Base-by-base conservation (phyloP, 2,888 invertebrate species). In the Chromoteleia sp. region DNA sequence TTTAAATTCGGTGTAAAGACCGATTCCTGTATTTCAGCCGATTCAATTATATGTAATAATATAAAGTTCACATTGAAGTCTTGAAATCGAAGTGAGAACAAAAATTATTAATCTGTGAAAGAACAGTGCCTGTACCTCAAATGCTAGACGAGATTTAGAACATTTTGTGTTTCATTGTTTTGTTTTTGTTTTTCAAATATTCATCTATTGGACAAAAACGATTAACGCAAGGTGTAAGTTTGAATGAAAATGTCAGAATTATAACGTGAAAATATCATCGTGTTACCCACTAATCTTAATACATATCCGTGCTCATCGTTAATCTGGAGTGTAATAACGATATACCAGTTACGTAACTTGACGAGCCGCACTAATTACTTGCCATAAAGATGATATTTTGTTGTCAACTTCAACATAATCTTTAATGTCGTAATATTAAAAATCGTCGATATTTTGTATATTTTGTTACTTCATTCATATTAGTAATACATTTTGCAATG, bases 71-170 rank as follows among this genome's bases (percentile, higher is more conserved):
- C 58, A 48, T 83, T 83, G 61, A 75, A 76, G 67, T 83, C 54
- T 68, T 65, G 76, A 71, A 73, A 84, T 80, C 45, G 25, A 83
- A 79, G 76, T 59, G 81, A 84, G 83, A 84, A 84, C 52, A 83
- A 83, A 81, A 82, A 61, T 83, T 84, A 85, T 87, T 84, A 87
- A 85, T 88, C 84, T 88, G 87, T 87, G 87, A 89, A 87, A 86
- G 86, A 89, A 89, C 89, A 89, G 90, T 90, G 90, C 90, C 90
- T 90, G 90, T 86, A 87, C 86, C 87, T 85, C 87, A 88, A 87
- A 89, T 84, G 87, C 87, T 89, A 89, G 88, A 84, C 81, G 74
- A 89, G 78, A 84, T 73, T 82, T 86, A 85, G 83, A 75, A 67
- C 43, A 43, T 77, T 86, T 15, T 63, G 68, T 52, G 71, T 52